Evolutionary conservation across 2,113 vertebrate genomes (phyloP).

Genomic region (Barbus barbus): DNA sequence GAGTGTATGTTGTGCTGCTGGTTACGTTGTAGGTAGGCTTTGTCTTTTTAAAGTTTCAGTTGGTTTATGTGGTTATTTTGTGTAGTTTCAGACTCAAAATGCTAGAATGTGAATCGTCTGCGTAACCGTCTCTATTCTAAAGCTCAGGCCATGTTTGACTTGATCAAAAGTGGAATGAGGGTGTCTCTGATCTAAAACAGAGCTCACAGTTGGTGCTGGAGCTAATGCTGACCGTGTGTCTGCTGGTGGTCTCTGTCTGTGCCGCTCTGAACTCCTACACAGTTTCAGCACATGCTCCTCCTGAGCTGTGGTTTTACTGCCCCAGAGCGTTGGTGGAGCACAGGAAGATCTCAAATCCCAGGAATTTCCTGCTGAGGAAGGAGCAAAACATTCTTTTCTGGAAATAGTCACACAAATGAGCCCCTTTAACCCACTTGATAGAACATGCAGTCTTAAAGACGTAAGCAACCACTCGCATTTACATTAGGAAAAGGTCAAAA

Average conservation of each 20-base stretch:
- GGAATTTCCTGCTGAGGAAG: slow-evolving; percentile 63
- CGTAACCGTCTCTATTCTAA: not conserved
- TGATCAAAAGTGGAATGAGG: slow-evolving; percentile 36
- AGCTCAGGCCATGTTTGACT: not conserved
- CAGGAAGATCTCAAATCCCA: slow-evolving; percentile 50
- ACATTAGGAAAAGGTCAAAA: not conserved
- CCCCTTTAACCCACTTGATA: not conserved
- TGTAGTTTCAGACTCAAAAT: not conserved
- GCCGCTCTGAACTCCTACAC: slow-evolving; percentile 16
- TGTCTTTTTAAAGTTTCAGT: not conserved
- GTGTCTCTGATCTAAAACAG: slow-evolving; percentile 34
- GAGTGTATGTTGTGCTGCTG: not conserved
- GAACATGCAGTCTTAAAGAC: not conserved
- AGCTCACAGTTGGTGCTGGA: slow-evolving; percentile 33
- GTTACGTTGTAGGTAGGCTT: not conserved
- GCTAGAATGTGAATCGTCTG: not conserved
- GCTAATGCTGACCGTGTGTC: not conserved
- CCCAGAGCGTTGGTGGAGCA: slow-evolving; percentile 25
- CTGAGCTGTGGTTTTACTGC: slow-evolving; percentile 9
- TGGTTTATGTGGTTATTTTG: not conserved
- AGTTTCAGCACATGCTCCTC: not conserved
- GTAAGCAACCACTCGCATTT: not conserved
- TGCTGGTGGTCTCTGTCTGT: slow-evolving; percentile 7
- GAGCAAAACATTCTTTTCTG: slow-evolving; percentile 34
- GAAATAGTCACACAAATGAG: slow-evolving; percentile 37